phyloP scores from a whole-genome alignment of 1,140 invertebrate genomes.

The Heliconius congener region DNA sequence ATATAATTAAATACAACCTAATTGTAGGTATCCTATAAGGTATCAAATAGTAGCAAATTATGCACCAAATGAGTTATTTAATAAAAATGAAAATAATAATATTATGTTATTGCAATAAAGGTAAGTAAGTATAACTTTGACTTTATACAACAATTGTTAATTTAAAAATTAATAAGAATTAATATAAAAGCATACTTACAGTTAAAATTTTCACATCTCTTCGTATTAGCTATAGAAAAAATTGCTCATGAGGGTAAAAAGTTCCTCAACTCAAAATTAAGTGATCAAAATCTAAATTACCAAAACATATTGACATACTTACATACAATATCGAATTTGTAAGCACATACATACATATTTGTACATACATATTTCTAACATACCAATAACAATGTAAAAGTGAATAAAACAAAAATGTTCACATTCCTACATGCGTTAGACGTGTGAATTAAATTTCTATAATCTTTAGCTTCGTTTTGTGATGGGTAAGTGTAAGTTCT shows the following conservation, averaged over 20 bases:
- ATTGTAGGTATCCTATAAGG: too few species aligned
- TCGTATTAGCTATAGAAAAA: too few species aligned
- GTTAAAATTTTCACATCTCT: not conserved
- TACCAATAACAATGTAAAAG: slow-evolving; percentile 3
- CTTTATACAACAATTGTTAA: not conserved
- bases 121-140: not conserved
- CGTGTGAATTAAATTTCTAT: slow-evolving; percentile 72
- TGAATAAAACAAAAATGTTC: slow-evolving; percentile 34
- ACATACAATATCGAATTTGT: not conserved
- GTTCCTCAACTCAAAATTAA: not conserved
- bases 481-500: slow-evolving; percentile 81
- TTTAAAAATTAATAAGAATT: not conserved
- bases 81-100: not conserved
- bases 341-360: not conserved
- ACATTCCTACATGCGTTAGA: slow-evolving; percentile 39
- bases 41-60: too few species aligned
- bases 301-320: not conserved
- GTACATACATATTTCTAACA: slow-evolving; percentile 7
- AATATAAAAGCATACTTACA: not conserved
- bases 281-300: not conserved
- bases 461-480: slow-evolving; percentile 78
- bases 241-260: not conserved
- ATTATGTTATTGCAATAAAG: not conserved
- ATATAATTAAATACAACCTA: too few species aligned
- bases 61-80: not conserved